phyloP scores from a whole-genome alignment of 2,113 vertebrate genomes.

The Dicrurus megarhynchus region DNA sequence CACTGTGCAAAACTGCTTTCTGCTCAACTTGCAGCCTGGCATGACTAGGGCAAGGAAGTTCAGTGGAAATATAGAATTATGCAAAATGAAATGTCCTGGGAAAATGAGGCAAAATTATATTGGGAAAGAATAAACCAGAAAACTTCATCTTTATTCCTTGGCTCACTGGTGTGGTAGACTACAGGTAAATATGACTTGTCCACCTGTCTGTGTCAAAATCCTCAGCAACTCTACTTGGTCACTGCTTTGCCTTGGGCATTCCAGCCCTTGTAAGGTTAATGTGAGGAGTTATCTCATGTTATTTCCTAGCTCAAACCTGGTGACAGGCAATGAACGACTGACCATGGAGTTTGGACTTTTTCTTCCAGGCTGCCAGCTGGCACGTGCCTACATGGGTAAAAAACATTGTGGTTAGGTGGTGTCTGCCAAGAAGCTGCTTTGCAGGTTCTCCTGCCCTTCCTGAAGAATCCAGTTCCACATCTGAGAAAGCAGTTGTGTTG shows the following conservation, averaged over 20 bases:
- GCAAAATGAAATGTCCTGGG: background rate
- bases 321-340: background rate
- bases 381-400: rapidly evolving
- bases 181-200: background rate
- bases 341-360: background rate
- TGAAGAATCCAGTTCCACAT: background rate
- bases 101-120: background rate
- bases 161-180: background rate
- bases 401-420: background rate
- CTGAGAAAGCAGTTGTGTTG: background rate
- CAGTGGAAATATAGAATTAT: background rate
- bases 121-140: background rate
- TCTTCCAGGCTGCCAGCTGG: background rate
- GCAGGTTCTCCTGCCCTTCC: background rate
- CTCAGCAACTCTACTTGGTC: background rate
- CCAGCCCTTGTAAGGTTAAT: background rate
- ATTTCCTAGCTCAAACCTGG: background rate
- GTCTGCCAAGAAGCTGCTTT: background rate
- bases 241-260: background rate
- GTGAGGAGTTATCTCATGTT: rapidly evolving
- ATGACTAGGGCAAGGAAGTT: background rate
- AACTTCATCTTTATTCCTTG: background rate
- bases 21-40: background rate
- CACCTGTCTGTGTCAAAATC: background rate
- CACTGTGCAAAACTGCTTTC: background rate